Conservation (phyloP, 2,113 vertebrate genomes). For the Rhizomys pruinosus region DNA sequence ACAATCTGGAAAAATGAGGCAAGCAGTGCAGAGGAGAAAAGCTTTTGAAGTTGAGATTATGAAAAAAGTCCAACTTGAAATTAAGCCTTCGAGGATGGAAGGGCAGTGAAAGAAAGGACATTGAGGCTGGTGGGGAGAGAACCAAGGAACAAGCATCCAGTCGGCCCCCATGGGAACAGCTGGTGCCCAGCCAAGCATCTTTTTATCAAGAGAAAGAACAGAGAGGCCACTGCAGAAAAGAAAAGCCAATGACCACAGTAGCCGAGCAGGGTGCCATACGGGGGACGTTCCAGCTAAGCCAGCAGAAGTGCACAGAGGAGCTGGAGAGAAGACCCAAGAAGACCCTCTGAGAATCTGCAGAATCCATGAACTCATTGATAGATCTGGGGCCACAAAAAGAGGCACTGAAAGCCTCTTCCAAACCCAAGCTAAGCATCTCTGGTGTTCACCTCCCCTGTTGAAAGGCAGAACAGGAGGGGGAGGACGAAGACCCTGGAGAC, state of each 20-base stretch:
- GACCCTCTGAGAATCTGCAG: neutral
- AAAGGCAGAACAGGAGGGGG: neutral
- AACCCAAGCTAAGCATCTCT: neutral
- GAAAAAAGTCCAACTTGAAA: neutral
- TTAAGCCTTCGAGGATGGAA: neutral
- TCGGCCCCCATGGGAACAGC: neutral
- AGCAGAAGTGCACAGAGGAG: neutral
- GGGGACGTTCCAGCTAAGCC: neutral
- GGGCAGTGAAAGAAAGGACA: neutral
- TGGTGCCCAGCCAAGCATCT: neutral
- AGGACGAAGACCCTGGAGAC: neutral
- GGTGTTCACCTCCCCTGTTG: neutral
- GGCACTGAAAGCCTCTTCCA: neutral
- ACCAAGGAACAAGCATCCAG: neutral
- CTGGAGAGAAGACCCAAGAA: neutral
- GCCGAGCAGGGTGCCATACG: neutral
- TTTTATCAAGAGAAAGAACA: neutral
- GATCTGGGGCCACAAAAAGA: neutral
- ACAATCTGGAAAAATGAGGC: neutral
- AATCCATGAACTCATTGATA: neutral
- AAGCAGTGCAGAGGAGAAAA: neutral
- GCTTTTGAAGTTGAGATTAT: constrained; percentile 12
- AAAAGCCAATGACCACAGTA: neutral
- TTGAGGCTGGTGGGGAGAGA: no score
- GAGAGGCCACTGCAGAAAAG: neutral